A percentile compares a stretch with the other conserved stretches of the same genome.
phyloP scores from a whole-genome alignment of 2,797 vertebrate genomes.

The Borostomias antarcticus region DNA sequence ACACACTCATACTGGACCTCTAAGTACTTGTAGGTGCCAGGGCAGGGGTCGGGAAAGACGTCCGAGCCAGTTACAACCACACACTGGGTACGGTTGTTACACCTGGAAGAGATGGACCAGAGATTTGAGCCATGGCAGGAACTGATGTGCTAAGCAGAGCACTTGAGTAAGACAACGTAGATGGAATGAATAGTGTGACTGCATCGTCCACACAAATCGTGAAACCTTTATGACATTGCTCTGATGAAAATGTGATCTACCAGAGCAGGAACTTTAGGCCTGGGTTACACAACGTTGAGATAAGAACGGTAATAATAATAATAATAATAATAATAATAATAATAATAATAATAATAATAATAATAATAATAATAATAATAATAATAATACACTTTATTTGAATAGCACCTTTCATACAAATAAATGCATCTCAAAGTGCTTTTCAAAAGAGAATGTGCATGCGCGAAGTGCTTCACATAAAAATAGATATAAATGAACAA shows the following conservation, averaged over 20 bases:
- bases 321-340: too few species aligned
- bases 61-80: conserved; percentile 98
- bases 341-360: too few species aligned
- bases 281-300: too few species aligned
- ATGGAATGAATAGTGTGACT: not conserved
- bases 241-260: conserved; percentile 56
- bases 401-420: too few species aligned
- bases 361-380: too few species aligned
- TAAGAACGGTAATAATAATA: too few species aligned
- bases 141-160: conserved; percentile 31
- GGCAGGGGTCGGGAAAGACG: conserved; percentile 99
- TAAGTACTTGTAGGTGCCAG: conserved; percentile 99
- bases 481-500: too few species aligned
- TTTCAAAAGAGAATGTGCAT: too few species aligned
- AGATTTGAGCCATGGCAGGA: conserved; percentile 69
- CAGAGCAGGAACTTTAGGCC: conserved; percentile 35
- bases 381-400: too few species aligned
- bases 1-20: conserved; percentile 99
- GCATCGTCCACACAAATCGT: conserved; percentile 15
- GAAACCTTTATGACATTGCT: conserved; percentile 48
- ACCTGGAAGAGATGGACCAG: conserved; percentile 82
- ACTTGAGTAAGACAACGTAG: conserved; percentile 59
- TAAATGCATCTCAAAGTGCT: too few species aligned
- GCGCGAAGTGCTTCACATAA: too few species aligned
- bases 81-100: conserved; percentile 99